phyloP scores from a whole-genome alignment of 2,797 vertebrate species.

The Eospalax fontanierii region DNA sequence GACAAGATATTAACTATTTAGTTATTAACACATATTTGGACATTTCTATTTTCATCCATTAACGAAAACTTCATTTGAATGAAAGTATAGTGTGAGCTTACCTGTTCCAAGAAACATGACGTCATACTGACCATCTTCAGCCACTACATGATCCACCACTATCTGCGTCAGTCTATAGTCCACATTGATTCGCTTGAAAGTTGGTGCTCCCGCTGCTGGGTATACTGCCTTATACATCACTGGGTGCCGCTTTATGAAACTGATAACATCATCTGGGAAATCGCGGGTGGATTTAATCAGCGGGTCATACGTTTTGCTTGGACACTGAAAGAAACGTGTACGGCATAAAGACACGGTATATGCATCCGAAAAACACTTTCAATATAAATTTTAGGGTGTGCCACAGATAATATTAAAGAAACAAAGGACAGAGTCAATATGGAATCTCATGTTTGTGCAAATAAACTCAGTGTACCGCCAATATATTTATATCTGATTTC shows the following conservation, averaged over 20 bases:
- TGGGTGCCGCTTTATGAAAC: conserved; percentile 96
- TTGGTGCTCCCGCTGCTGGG: conserved; percentile 92
- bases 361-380: neutral
- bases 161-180: conserved; percentile 96
- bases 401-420: neutral
- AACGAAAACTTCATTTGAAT: neutral
- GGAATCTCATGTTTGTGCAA: neutral
- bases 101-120: conserved; percentile 99
- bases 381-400: neutral
- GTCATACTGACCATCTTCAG: conserved; percentile 98
- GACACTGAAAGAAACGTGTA: conserved; percentile 91
- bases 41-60: neutral
- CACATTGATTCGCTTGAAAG: conserved; percentile 95
- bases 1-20: neutral
- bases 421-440: neutral
- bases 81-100: conserved; percentile 79
- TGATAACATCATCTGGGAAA: conserved; percentile 97
- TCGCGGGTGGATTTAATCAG: conserved; percentile 97
- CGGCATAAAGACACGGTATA: neutral
- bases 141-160: conserved; percentile 96
- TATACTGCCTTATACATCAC: conserved; percentile 95
- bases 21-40: neutral
- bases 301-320: conserved; percentile 97
- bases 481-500: neutral
- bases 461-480: neutral